Percentiles rank a stretch among this genome's conserved stretches.
phyloP scores from a whole-genome alignment of 2,113 vertebrate genomes.

The Aleadryas rufinucha region DNA sequence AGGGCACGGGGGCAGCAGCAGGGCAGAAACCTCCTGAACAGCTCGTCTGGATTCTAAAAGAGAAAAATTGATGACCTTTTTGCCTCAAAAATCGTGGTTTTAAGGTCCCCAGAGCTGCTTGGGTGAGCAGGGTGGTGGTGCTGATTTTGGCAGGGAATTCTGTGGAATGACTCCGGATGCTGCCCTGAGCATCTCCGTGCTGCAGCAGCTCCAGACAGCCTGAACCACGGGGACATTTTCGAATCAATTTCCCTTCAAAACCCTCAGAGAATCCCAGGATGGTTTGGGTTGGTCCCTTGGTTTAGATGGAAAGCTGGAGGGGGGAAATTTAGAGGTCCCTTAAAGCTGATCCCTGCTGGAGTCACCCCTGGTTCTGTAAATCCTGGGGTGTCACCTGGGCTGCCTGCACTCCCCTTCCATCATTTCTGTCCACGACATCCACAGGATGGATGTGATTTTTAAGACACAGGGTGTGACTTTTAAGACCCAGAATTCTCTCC shows the following conservation, averaged over 20 bases:
- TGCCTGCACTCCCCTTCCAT: neutral
- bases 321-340: neutral
- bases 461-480: neutral
- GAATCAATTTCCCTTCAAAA: neutral
- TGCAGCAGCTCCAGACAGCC: neutral
- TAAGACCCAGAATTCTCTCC: rapidly evolving
- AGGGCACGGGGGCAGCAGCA: neutral
- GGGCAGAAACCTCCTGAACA: neutral
- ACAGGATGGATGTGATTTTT: rapidly evolving
- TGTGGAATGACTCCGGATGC: neutral
- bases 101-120: rapidly evolving
- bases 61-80: neutral
- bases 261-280: neutral
- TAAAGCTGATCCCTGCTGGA: neutral
- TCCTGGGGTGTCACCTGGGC: rapidly evolving
- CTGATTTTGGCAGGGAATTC: neutral
- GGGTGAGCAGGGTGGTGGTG: neutral
- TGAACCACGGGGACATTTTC: neutral
- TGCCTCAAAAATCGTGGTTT: rapidly evolving
- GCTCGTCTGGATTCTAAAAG: neutral
- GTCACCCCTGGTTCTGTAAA: neutral
- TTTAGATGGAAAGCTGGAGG: neutral
- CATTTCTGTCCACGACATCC: neutral
- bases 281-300: neutral
- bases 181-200: neutral